A percentile compares a stretch with the other conserved stretches of the same genome.
Conservation (phyloP, 2,113 vertebrate genomes). For the Platichthys flesus region DNA sequence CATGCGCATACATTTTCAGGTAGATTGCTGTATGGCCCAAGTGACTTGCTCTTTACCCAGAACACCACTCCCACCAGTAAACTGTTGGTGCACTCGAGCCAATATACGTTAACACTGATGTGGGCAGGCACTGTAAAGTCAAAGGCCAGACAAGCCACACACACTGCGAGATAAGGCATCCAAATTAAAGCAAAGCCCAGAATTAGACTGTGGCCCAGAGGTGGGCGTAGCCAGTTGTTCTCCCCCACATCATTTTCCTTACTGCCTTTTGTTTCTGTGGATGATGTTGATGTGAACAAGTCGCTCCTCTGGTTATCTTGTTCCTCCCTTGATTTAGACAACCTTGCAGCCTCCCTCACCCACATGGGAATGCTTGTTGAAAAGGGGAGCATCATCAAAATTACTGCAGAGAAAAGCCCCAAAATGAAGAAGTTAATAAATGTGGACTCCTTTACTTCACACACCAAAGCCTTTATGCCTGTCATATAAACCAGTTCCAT, state of each 20-base stretch:
- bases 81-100: conserved; percentile 80
- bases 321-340: conserved; percentile 24
- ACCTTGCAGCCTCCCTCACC: conserved; percentile 39
- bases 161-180: conserved; percentile 71
- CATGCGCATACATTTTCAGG: conserved; percentile 73
- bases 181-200: conserved; percentile 71
- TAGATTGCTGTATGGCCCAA: conserved; percentile 41
- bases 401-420: conserved; percentile 14
- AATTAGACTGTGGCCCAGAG: conserved; percentile 66
- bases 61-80: conserved; percentile 61
- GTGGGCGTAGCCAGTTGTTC: background rate
- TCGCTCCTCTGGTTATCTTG: conserved; percentile 36
- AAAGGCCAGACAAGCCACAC: conserved; percentile 33
- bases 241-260: background rate
- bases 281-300: background rate
- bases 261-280: background rate
- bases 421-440: conserved; percentile 35
- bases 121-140: conserved; percentile 70
- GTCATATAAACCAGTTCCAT: background rate
- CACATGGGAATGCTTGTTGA: conserved; percentile 52
- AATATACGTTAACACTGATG: conserved; percentile 75
- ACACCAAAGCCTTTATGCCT: conserved; percentile 27
- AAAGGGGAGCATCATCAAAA: conserved; percentile 53
- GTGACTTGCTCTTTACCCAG: conserved; percentile 62
- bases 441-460: conserved; percentile 59